phyloP scores from a whole-genome alignment of 2,888 invertebrate species.

The Nebria brevicollis region DNA sequence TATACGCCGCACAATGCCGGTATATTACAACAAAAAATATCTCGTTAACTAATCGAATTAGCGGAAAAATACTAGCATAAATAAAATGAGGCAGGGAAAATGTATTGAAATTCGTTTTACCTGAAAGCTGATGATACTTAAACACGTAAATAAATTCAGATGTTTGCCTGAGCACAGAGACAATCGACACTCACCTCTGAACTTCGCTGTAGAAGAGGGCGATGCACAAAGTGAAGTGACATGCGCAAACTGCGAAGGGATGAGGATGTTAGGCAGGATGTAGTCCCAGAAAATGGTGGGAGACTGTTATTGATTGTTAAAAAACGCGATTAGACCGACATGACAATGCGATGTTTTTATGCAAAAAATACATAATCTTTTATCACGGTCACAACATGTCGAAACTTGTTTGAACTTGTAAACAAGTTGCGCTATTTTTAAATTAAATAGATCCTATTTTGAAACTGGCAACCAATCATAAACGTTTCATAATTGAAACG shows the following conservation, averaged over 20 bases:
- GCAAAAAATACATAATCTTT: constrained; percentile 15
- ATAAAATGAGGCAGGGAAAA: constrained; percentile 13
- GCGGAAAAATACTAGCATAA: constrained; percentile 38
- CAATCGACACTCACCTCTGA: constrained; percentile 56
- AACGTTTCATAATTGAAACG: neutral
- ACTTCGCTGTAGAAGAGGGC: constrained; percentile 59
- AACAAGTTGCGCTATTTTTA: constrained; percentile 22
- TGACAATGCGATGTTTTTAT: neutral
- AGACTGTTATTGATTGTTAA: constrained; percentile 39
- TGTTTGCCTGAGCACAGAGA: constrained; percentile 45
- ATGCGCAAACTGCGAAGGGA: constrained; percentile 38
- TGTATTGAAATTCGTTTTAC: constrained; percentile 43
- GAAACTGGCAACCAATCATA: constrained; percentile 30
- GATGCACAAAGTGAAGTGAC: constrained; percentile 50
- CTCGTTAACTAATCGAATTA: constrained; percentile 10
- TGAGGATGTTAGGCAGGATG: constrained; percentile 27
- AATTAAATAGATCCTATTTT: constrained; percentile 1
- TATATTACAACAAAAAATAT: constrained; percentile 17
- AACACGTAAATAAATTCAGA: constrained; percentile 48
- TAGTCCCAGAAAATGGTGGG: constrained; percentile 20
- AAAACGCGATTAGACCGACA: neutral
- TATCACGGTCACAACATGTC: neutral
- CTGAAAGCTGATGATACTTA: constrained; percentile 47
- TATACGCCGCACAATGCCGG: constrained; percentile 34
- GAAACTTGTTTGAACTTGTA: constrained; percentile 13